phyloP scores from a whole-genome alignment of 2,888 invertebrate genomes.

The Drosophila anceps region DNA sequence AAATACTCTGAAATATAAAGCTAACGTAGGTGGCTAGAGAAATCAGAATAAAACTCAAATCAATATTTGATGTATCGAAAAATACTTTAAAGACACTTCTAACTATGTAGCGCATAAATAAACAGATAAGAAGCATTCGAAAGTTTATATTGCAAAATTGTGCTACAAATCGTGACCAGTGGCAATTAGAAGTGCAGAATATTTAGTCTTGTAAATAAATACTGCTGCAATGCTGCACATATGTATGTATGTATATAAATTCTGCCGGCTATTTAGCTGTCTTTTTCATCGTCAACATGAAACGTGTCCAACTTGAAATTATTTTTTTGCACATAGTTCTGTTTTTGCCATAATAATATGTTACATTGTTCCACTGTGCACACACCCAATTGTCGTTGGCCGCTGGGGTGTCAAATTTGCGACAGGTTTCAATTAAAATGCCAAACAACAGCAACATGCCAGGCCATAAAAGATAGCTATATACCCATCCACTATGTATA shows the following conservation, averaged over 20 bases:
- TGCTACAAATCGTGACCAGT: background rate
- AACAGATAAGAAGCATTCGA: too few relatives aligned
- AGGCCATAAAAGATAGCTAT: slow-evolving; percentile 13
- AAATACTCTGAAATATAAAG: too few relatives aligned
- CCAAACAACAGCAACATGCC: slow-evolving; percentile 30
- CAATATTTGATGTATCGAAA: too few relatives aligned
- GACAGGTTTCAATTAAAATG: slow-evolving; percentile 50
- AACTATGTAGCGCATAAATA: too few relatives aligned
- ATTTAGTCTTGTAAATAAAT: background rate
- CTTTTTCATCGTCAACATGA: background rate
- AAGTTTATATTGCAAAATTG: background rate
- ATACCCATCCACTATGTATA: slow-evolving; percentile 3
- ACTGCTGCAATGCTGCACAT: background rate
- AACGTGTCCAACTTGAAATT: background rate
- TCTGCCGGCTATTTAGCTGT: background rate
- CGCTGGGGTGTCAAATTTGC: slow-evolving; percentile 30
- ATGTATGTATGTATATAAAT: background rate
- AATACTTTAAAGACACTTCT: too few relatives aligned
- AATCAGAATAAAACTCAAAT: too few relatives aligned
- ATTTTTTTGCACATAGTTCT: background rate
- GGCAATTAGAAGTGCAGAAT: background rate
- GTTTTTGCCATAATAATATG: background rate
- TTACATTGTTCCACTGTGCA: slow-evolving; percentile 22
- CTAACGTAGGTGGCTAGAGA: too few relatives aligned
- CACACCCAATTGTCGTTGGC: slow-evolving; percentile 1